These are phyloP conservation scores for Pteronotus mesoamericanus DNA, from an alignment of 2,797 vertebrate genomes.

Conservation along the genomic window DNA sequence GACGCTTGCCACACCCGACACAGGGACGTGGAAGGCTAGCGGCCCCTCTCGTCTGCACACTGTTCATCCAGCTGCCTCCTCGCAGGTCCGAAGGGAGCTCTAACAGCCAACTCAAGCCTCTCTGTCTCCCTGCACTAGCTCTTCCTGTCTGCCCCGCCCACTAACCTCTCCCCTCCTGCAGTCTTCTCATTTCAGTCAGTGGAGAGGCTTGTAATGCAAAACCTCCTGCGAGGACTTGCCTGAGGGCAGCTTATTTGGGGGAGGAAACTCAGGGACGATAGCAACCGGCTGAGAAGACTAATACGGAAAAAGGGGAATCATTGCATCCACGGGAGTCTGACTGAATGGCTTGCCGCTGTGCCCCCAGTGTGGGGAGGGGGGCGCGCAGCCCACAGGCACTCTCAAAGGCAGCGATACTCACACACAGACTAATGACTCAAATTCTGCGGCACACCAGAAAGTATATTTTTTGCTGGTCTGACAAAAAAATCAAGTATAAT, in stretches of 20 bases:
- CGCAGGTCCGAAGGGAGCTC: not conserved
- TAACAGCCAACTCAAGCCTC: not conserved
- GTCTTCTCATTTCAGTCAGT: not conserved
- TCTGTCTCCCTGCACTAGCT: not conserved
- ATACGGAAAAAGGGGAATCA: not conserved
- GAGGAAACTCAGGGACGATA: not conserved
- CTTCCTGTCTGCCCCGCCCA: not conserved
- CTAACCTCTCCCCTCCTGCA: too few relatives aligned
- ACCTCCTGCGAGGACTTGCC: not conserved
- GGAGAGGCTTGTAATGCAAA: not conserved
- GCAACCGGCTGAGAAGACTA: not conserved
- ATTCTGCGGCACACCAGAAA: too few relatives aligned
- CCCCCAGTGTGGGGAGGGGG: too few relatives aligned
- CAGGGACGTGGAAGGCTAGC: not conserved
- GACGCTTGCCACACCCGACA: not conserved
- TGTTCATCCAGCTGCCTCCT: not conserved
- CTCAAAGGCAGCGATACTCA: too few relatives aligned
- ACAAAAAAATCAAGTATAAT: too few relatives aligned
- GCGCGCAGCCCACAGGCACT: too few relatives aligned
- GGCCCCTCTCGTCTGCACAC: not conserved
- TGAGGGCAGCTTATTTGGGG: not conserved
- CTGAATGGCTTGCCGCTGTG: not conserved
- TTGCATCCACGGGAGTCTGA: not conserved
- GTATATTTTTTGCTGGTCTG: too few relatives aligned
- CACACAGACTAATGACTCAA: too few relatives aligned